phyloP scores from a whole-genome alignment of 2,797 vertebrate genomes.

The Austrolebias charrua region DNA sequence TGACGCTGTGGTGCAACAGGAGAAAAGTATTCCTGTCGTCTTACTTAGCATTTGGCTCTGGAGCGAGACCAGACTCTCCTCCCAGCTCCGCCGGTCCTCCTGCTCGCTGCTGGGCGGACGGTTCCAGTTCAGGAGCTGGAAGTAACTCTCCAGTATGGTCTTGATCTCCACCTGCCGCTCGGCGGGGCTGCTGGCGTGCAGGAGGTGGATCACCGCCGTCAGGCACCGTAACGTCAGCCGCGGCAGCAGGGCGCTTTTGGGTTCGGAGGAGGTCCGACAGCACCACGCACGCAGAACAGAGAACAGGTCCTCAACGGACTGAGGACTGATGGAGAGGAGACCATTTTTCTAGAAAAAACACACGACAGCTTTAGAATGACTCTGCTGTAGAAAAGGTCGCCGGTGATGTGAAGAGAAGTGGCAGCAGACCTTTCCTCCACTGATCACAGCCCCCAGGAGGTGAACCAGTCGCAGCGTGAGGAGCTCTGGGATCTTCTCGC shows the following conservation, averaged over 20 bases:
- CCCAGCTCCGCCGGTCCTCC: conserved; percentile 68
- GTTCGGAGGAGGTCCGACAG: conserved; percentile 33
- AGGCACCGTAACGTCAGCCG: conserved; percentile 78
- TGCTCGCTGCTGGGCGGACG: conserved; percentile 64
- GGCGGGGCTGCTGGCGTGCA: conserved; percentile 85
- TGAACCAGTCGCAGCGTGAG: conserved; percentile 86
- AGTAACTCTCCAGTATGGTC: conserved; percentile 87
- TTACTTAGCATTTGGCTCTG: conserved; percentile 93
- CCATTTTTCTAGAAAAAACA: conserved; percentile 83
- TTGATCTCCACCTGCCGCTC: conserved; percentile 85
- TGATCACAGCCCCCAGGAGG: conserved; percentile 89
- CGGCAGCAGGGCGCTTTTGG: conserved; percentile 66
- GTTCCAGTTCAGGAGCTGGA: conserved; percentile 90
- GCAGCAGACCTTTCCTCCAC: conserved; percentile 85
- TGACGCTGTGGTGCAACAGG: background rate
- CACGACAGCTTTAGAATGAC: background rate
- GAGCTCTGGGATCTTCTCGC: conserved; percentile 77
- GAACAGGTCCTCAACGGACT: conserved; percentile 86
- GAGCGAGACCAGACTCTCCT: conserved; percentile 82
- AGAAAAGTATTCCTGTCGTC: conserved; percentile 21
- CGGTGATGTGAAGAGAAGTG: conserved; percentile 8
- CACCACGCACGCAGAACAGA: conserved; percentile 82
- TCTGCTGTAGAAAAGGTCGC: background rate
- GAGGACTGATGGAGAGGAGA: conserved; percentile 81
- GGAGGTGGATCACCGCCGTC: conserved; percentile 86